Percentiles rank a stretch among this genome's conserved stretches.
Evolutionary conservation across 1,140 invertebrate genomes (phyloP).

Genomic region (Pogonomyrmex barbatus): DNA sequence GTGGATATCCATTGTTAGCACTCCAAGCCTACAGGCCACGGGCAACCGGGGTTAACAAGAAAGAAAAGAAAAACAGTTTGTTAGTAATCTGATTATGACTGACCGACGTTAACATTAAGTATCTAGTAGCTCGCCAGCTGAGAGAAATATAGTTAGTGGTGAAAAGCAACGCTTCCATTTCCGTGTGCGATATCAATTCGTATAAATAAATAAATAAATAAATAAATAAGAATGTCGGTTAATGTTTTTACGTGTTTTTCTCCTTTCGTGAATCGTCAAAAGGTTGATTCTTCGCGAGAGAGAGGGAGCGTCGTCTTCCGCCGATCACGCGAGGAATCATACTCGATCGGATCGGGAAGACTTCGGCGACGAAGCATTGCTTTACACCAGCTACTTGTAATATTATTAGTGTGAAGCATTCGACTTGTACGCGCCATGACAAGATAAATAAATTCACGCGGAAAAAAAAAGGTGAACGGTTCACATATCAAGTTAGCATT

Average conservation of each 20-base stretch:
- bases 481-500: background rate
- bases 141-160: conserved; percentile 83
- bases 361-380: conserved; percentile 72
- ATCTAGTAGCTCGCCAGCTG: conserved; percentile 81
- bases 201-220: no score
- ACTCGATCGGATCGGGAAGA: conserved; percentile 8
- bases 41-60: conserved; percentile 88
- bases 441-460: conserved; percentile 27
- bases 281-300: background rate
- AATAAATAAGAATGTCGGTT: no score
- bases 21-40: conserved; percentile 89
- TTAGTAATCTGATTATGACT: conserved; percentile 87
- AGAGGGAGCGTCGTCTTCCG: background rate
- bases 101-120: conserved; percentile 80
- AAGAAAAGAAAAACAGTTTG: conserved; percentile 88
- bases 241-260: background rate
- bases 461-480: background rate
- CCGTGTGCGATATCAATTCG: background rate
- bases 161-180: conserved; percentile 81
- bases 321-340: background rate
- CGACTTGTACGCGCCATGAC: conserved; percentile 62
- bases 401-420: conserved; percentile 84
- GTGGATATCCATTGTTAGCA: conserved; percentile 88
- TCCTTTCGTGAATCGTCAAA: background rate
- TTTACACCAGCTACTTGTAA: conserved; percentile 77